Evolutionary conservation across 2,113 vertebrate species (phyloP), one percentile per base, ranked within the genome.

Genomic region (Xerus inauris): DNA sequence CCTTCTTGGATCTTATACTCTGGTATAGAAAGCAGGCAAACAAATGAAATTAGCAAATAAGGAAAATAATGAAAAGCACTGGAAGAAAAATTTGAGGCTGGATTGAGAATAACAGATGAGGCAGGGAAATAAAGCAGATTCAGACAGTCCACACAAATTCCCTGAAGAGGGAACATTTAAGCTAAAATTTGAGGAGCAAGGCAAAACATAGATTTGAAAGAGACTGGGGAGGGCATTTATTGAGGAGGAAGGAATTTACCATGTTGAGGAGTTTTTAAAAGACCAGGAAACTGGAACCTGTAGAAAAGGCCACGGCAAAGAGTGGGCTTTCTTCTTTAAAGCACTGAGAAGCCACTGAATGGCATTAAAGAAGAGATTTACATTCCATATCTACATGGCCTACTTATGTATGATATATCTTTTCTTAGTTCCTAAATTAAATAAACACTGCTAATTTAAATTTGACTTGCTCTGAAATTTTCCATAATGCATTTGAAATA

Each of bases 381-480:
- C 45, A 85, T 47, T 54, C 22, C 11, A 24, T 4, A 59, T 75
- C 67, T 80, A 30, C 28, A 89, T 59, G 69, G 6, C 19, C 6
- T 51, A 38, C 5, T 67, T 57, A 93, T 1, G 79, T 26, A 24
- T 26, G 22, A 77, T n/a, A 9, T 13, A 35, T 47, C 35, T 91
- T 96, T 94, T 89, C 54, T 94, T 89, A 38, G 72, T 64, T 95
- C 54, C 51, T 92, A 51, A 93, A 81, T 38, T 86, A 89, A 91
- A 79, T 87, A 92, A 92, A 79, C 71, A 54, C 5, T 87, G 35
- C 59, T 89, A 84, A 95, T 20, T 95, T 96, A 95, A 94, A 91
- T 92, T 40, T 91, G 22, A 73, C 80, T 87, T 59, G 30, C 35
- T 87, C 75, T 92, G 65, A 94, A 83, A n/a, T 83, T 93, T 89